Percentiles rank a stretch among this genome's conserved stretches.
Evolutionary conservation across 2,797 vertebrate species (phyloP).

Genomic region (Phoebastria nigripes): DNA sequence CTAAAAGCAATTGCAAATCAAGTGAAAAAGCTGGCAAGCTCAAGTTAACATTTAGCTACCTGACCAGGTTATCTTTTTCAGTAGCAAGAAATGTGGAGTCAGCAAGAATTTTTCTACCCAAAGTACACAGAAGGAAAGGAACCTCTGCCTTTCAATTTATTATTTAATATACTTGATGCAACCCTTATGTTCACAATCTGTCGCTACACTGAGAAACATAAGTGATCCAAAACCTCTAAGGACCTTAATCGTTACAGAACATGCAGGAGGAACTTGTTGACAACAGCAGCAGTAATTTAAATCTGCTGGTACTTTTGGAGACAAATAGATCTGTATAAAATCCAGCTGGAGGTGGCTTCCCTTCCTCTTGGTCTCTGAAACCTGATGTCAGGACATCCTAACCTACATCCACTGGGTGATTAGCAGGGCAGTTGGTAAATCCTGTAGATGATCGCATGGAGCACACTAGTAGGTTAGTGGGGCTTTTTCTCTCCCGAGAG

Average conservation of each 20-base stretch:
- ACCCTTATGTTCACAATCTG: constrained; percentile 50
- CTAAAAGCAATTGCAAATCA: neutral
- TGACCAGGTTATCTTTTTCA: neutral
- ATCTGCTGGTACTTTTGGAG: neutral
- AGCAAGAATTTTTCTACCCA: neutral
- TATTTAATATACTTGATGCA: constrained; percentile 30
- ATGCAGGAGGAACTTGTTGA: constrained; percentile 24
- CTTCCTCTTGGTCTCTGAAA: neutral
- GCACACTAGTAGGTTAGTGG: neutral
- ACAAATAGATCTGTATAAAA: neutral
- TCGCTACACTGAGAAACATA: constrained; percentile 9
- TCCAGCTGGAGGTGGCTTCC: neutral
- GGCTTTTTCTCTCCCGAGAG: neutral
- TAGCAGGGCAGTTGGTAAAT: neutral
- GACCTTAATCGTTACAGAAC: constrained; percentile 12
- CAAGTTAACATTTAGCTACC: neutral
- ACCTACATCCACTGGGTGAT: neutral
- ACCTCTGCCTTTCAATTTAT: constrained; percentile 26
- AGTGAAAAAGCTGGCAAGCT: neutral
- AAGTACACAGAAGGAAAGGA: neutral
- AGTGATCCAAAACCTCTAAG: constrained; percentile 20
- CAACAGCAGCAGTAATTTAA: constrained; percentile 12
- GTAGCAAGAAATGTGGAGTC: neutral
- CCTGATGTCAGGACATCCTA: neutral
- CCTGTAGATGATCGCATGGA: fast-evolving